These are phyloP conservation scores for Sebastolobus altivelis DNA, from an alignment of 2,797 vertebrate species.

Conservation along the genomic window DNA sequence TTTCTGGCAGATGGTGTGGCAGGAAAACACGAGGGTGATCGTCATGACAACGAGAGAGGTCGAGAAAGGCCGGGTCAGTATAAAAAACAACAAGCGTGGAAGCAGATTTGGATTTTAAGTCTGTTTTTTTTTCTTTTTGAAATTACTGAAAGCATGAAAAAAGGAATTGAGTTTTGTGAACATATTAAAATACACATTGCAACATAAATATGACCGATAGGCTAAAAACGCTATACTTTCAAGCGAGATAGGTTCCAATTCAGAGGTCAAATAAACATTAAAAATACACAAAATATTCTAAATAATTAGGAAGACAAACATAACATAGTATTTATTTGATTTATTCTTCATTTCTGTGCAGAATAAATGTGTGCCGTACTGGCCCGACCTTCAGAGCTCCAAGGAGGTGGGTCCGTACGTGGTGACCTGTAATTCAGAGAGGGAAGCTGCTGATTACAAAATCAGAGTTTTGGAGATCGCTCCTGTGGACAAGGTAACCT, in stretches of 20 bases:
- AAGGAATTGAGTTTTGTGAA: background rate
- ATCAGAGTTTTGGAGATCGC: conserved; percentile 86
- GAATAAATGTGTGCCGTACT: conserved; percentile 98
- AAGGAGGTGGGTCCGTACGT: conserved; percentile 85
- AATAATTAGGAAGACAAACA: background rate
- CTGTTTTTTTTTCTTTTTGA: background rate
- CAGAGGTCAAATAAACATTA: background rate
- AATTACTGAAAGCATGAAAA: background rate
- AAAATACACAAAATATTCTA: background rate
- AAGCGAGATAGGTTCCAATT: background rate
- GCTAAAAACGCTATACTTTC: background rate
- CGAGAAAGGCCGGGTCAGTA: conserved; percentile 95
- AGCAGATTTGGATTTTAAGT: background rate
- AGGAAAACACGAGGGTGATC: conserved; percentile 91
- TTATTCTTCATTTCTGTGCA: conserved; percentile 62
- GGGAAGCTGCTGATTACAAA: conserved; percentile 89
- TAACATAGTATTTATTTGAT: background rate
- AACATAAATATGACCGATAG: background rate
- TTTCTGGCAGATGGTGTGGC: conserved; percentile 99
- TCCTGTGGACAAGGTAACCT: conserved; percentile 82
- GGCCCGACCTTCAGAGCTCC: conserved; percentile 84
- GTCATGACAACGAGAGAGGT: conserved; percentile 98
- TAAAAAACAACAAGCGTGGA: background rate
- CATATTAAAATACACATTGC: background rate
- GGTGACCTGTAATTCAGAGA: conserved; percentile 83